Conservation (phyloP, 2,888 invertebrate genomes). For the Acutogordius australiensis region DNA sequence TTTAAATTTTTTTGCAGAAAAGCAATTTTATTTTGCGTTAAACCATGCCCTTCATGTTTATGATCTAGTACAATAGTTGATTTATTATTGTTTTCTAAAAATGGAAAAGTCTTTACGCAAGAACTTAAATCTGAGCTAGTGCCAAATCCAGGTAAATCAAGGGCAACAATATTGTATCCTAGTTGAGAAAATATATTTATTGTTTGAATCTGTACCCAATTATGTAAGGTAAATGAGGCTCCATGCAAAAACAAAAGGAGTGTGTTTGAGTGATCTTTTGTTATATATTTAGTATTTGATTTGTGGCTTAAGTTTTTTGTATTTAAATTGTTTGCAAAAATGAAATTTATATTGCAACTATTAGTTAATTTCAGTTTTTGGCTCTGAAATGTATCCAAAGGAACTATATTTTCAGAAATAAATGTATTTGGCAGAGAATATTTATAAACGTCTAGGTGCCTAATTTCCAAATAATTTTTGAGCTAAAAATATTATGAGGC, state of each 20-base stretch:
- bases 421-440: not conserved
- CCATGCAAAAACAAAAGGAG: constrained; percentile 26
- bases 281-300: not conserved
- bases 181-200: constrained; percentile 23
- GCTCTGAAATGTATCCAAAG: not conserved
- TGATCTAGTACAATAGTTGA: too few species aligned
- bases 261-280: not conserved
- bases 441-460: not conserved
- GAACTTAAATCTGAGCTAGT: not conserved
- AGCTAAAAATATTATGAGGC: too few species aligned
- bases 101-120: not conserved
- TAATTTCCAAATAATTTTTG: not conserved
- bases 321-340: too few species aligned
- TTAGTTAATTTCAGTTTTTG: too few species aligned
- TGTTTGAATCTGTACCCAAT: constrained; percentile 26
- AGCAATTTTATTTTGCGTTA: too few species aligned
- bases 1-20: too few species aligned
- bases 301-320: not conserved
- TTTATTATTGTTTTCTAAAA: too few species aligned
- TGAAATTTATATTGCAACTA: not conserved
- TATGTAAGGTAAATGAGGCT: constrained; percentile 24
- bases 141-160: constrained; percentile 26
- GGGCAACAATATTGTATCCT: constrained; percentile 25
- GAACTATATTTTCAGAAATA: not conserved
- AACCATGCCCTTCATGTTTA: too few species aligned